Conservation (phyloP, 2,113 vertebrate genomes). For the Pedetes capensis region DNA sequence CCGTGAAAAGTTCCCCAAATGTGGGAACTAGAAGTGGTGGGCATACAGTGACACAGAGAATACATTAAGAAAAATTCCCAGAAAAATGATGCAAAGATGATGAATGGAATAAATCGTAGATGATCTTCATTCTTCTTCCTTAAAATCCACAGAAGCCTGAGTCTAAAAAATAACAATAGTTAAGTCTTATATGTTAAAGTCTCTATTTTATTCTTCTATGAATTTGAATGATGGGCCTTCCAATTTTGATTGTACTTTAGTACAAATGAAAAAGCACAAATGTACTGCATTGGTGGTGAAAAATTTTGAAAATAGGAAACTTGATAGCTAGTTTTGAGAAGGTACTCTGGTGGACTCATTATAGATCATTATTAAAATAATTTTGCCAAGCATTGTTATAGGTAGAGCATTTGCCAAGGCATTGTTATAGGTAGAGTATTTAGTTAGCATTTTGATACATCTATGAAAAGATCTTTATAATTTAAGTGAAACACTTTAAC, state of each 20-base stretch:
- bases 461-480: background rate
- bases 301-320: background rate
- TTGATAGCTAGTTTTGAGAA: background rate
- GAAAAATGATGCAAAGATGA: background rate
- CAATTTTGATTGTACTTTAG: background rate
- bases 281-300: background rate
- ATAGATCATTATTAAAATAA: background rate
- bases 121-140: background rate
- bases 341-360: background rate
- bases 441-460: conserved; percentile 48
- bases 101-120: background rate
- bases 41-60: background rate
- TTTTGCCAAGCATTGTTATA: background rate
- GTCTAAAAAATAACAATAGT: background rate
- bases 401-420: background rate
- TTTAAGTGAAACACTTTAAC: conserved; percentile 44
- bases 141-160: background rate
- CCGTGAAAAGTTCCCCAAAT: background rate
- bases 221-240: background rate
- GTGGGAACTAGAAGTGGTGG: rapidly evolving
- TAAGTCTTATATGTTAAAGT: background rate
- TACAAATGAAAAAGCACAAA: background rate
- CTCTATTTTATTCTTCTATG: background rate
- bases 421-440: background rate
- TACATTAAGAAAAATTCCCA: background rate